phyloP scores from a whole-genome alignment of 2,113 vertebrate species.

The Naja naja region DNA sequence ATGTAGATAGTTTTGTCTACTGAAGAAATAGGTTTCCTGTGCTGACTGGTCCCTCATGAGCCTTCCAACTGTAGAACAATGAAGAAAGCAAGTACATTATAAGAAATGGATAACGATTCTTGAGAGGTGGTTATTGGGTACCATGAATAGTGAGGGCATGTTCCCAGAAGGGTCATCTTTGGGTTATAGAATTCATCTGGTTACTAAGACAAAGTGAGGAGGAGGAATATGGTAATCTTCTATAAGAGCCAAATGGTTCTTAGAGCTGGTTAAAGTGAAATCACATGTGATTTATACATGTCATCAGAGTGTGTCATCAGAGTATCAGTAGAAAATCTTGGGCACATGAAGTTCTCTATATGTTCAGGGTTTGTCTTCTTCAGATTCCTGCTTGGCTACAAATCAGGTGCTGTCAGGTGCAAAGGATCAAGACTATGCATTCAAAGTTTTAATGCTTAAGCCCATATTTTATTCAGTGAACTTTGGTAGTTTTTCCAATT shows the following conservation, averaged over 20 bases:
- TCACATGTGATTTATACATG: background rate
- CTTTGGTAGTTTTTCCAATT: constrained; percentile 13
- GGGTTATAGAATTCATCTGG: background rate
- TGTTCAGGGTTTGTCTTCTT: background rate
- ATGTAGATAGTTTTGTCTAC: background rate
- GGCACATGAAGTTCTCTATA: too few relatives aligned
- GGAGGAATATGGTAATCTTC: background rate
- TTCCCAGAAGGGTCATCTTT: background rate
- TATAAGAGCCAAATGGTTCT: background rate
- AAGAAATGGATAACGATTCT: background rate
- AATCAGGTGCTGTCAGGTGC: background rate
- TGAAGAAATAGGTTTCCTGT: background rate
- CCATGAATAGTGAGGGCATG: background rate
- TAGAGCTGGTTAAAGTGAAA: background rate
- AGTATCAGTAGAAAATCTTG: background rate
- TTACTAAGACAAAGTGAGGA: background rate
- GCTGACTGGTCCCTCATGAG: background rate
- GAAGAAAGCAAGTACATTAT: background rate
- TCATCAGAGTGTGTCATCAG: background rate
- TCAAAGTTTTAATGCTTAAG: background rate
- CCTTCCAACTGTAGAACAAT: background rate
- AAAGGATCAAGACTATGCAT: background rate
- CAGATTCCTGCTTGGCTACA: too few relatives aligned
- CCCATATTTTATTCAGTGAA: constrained; percentile 13
- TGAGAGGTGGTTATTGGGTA: background rate